These are phyloP conservation scores for Protomyctophum bolini DNA, from an alignment of 2,113 vertebrate genomes.

Conservation along the genomic window DNA sequence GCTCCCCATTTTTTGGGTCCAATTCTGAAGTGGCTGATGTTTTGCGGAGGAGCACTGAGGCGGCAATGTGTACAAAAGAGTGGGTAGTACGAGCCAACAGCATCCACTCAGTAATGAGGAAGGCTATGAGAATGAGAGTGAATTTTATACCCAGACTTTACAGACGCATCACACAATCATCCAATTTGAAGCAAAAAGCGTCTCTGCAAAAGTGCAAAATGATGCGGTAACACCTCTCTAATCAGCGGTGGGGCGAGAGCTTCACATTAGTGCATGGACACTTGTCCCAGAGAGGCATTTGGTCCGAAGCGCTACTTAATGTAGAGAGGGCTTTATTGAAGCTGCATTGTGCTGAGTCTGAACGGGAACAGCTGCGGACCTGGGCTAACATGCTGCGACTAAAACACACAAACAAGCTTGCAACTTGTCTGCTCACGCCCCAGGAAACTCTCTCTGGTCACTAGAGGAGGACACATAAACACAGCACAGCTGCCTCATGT, in stretches of 20 bases:
- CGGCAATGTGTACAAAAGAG: constrained; percentile 59
- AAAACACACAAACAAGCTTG: constrained; percentile 79
- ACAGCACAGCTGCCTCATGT: constrained; percentile 76
- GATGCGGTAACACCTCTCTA: constrained; percentile 39
- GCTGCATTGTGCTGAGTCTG: constrained; percentile 53
- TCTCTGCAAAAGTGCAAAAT: constrained; percentile 31
- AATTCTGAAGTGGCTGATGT: constrained; percentile 64
- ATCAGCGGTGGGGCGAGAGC: constrained; percentile 24
- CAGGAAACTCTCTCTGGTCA: constrained; percentile 65
- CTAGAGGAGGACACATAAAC: constrained; percentile 73
- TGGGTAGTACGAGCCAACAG: constrained; percentile 51
- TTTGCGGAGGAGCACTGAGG: constrained; percentile 58
- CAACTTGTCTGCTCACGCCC: constrained; percentile 63
- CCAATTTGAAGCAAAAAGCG: constrained; percentile 30
- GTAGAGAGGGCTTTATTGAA: constrained; percentile 53
- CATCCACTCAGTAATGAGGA: constrained; percentile 56
- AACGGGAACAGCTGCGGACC: constrained; percentile 76
- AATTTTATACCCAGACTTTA: constrained; percentile 46
- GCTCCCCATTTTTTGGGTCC: constrained; percentile 42
- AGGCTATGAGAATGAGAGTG: constrained; percentile 66
- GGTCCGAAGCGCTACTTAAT: constrained; percentile 48
- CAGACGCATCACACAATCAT: constrained; percentile 35
- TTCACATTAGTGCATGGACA: neutral
- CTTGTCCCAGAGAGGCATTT: constrained; percentile 25
- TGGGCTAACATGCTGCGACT: constrained; percentile 68